phyloP scores from a whole-genome alignment of 2,797 vertebrate genomes.

The Yasuhikotakia modesta region DNA sequence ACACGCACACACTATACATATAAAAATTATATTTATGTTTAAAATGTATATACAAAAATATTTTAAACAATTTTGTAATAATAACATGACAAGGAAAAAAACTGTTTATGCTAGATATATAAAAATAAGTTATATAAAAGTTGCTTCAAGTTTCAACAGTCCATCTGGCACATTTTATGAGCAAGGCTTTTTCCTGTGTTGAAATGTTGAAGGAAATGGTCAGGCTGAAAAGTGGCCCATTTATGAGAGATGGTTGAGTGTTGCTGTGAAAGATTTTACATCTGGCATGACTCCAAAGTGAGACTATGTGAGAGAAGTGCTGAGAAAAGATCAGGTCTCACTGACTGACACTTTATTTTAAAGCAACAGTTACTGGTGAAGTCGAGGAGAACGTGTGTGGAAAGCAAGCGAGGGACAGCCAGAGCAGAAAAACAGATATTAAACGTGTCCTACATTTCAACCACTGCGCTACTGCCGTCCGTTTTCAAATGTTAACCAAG shows the following conservation, averaged over 20 bases:
- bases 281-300: slow-evolving; percentile 14
- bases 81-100: too few relatives aligned
- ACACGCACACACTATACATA: too few relatives aligned
- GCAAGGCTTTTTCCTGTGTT: neutral
- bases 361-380: slow-evolving; percentile 12
- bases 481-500: slow-evolving; percentile 27
- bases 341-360: slow-evolving; percentile 3
- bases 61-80: too few relatives aligned
- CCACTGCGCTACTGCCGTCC: neutral
- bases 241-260: slow-evolving; percentile 8
- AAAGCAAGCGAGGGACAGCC: slow-evolving; percentile 10
- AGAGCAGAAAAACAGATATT: slow-evolving; percentile 8
- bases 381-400: slow-evolving; percentile 11
- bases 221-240: slow-evolving; percentile 29
- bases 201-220: slow-evolving; percentile 22
- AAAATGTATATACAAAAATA: too few relatives aligned
- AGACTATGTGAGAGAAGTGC: slow-evolving; percentile 15
- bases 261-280: slow-evolving; percentile 17
- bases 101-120: too few relatives aligned
- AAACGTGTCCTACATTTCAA: slow-evolving; percentile 24
- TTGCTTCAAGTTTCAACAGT: too few relatives aligned
- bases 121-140: too few relatives aligned
- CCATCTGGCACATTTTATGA: slow-evolving; percentile 4
- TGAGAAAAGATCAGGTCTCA: neutral
- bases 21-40: too few relatives aligned